phyloP scores from a whole-genome alignment of 2,888 invertebrate genomes.

The Amphimallon solstitiale region DNA sequence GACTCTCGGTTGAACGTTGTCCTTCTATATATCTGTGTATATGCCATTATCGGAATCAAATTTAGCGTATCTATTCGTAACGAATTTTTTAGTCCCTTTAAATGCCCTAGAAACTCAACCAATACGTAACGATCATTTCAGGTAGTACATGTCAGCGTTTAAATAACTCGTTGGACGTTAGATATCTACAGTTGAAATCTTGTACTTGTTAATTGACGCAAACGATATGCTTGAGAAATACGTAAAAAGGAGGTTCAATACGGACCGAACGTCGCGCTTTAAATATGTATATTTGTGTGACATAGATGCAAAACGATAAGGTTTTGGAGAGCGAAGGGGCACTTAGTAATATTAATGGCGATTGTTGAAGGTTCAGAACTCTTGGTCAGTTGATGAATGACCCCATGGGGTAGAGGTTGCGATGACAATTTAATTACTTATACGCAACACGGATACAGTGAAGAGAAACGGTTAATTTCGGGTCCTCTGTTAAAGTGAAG shows the following conservation, averaged over 20 bases:
- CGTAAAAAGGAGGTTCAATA: slow-evolving; percentile 17
- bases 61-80: slow-evolving; percentile 16
- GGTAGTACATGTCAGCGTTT: no score
- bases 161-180: no score
- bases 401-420: slow-evolving; percentile 58
- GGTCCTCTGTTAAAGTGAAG: no score
- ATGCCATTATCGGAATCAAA: not conserved
- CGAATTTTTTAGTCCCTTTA: slow-evolving; percentile 4
- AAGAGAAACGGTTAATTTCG: no score
- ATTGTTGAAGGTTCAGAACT: slow-evolving; percentile 55
- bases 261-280: no score
- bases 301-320: no score
- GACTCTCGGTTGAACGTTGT: not conserved
- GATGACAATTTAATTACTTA: slow-evolving; percentile 61
- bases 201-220: slow-evolving; percentile 42
- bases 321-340: slow-evolving; percentile 39
- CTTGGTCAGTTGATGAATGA: slow-evolving; percentile 62
- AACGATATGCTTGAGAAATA: slow-evolving; percentile 49
- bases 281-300: no score
- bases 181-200: slow-evolving; percentile 17
- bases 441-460: not conserved
- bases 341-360: slow-evolving; percentile 57
- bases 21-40: not conserved
- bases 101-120: not conserved
- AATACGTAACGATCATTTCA: no score